Conservation (phyloP, 2,888 invertebrate species). For the Nephrotoma guestfalica region DNA sequence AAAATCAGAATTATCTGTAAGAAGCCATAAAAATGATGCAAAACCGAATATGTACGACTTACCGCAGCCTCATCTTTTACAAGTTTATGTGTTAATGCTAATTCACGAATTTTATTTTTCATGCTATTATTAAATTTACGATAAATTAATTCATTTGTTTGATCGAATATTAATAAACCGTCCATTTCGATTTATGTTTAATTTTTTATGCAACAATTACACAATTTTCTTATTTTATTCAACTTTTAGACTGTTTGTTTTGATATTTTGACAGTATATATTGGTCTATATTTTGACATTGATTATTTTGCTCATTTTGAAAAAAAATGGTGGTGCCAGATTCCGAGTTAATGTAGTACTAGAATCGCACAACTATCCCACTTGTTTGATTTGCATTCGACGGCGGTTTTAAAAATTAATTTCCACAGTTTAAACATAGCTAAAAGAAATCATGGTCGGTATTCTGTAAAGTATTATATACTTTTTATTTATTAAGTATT, state of each 20-base stretch:
- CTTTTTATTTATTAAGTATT: too few species aligned
- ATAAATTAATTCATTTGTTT: slow-evolving; percentile 39
- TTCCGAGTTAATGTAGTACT: not conserved
- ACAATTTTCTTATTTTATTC: not conserved
- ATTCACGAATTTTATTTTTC: slow-evolving; percentile 32
- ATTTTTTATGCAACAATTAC: not conserved
- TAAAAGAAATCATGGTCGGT: too few species aligned
- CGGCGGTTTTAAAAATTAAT: too few species aligned
- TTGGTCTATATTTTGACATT: not conserved
- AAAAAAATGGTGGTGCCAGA: not conserved
- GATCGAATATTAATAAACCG: slow-evolving; percentile 39
- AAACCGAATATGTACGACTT: not conserved
- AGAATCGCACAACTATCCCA: not conserved
- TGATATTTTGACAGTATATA: not conserved
- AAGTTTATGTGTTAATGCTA: slow-evolving; percentile 34
- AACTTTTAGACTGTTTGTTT: not conserved
- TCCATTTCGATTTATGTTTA: slow-evolving; percentile 30
- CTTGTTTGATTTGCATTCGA: not conserved
- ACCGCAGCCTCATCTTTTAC: slow-evolving; percentile 16
- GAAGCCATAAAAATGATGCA: not conserved
- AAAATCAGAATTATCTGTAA: not conserved
- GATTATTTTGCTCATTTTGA: not conserved
- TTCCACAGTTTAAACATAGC: too few species aligned
- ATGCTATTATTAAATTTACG: slow-evolving; percentile 35
- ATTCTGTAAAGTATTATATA: too few species aligned